Percentiles rank a stretch among this genome's conserved stretches.
These are phyloP conservation scores for Pyralis farinalis DNA, from an alignment of 2,888 invertebrate genomes.

Conservation along the genomic window DNA sequence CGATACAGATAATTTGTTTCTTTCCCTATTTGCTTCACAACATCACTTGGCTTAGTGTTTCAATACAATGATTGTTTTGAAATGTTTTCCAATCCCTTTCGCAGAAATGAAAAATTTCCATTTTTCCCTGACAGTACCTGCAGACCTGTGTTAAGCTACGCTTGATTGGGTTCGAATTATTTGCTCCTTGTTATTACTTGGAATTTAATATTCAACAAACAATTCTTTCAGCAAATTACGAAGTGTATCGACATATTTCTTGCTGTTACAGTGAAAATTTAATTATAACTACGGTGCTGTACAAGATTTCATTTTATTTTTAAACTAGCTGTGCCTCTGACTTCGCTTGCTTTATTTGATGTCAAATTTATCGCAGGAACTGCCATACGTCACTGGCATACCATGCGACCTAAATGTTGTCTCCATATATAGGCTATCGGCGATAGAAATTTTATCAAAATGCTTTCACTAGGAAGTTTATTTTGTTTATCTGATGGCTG, in stretches of 20 bases:
- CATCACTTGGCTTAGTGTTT: constrained; percentile 58
- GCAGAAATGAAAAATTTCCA: constrained; percentile 43
- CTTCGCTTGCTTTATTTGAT: too few species aligned
- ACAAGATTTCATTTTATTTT: constrained; percentile 7
- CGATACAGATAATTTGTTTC: constrained; percentile 71
- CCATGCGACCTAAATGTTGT: too few species aligned
- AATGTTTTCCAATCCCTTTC: constrained; percentile 35
- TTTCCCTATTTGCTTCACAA: constrained; percentile 45
- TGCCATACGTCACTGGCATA: too few species aligned
- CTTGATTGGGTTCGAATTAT: constrained; percentile 13
- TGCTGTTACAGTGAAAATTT: too few species aligned
- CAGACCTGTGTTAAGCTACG: constrained; percentile 32
- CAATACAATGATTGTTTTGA: constrained; percentile 63
- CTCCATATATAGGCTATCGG: too few species aligned
- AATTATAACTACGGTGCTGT: neutral
- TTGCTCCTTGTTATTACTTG: neutral
- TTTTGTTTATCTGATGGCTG: too few species aligned
- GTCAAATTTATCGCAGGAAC: too few species aligned
- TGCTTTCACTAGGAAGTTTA: too few species aligned
- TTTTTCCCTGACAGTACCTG: constrained; percentile 27
- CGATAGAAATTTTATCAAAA: too few species aligned
- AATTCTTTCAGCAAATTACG: too few species aligned
- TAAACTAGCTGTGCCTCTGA: too few species aligned
- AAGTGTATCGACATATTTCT: too few species aligned
- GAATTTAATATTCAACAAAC: constrained; percentile 1